Percentiles rank a stretch among this genome's conserved stretches.
These are phyloP conservation scores for Candoia aspera DNA, from an alignment of 2,113 vertebrate species.

Conservation along the genomic window DNA sequence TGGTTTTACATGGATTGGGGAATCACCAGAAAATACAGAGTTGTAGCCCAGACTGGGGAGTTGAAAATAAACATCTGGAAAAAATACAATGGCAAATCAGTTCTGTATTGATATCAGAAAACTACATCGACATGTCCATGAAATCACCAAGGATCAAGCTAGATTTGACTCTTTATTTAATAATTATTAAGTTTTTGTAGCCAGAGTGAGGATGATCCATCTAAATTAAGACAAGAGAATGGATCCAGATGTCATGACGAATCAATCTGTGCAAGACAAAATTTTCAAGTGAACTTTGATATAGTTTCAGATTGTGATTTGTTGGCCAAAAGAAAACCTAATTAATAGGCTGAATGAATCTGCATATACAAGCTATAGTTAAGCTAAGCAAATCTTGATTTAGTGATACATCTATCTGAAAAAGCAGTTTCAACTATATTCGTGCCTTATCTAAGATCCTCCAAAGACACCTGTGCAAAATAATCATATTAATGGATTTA, in stretches of 20 bases:
- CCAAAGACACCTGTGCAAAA: constrained; percentile 54
- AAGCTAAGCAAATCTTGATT: neutral
- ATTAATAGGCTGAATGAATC: neutral
- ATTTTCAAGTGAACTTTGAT: neutral
- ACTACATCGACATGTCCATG: no score
- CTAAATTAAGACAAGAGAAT: neutral
- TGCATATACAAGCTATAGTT: neutral
- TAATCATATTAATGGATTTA: constrained; percentile 50
- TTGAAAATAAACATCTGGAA: no score
- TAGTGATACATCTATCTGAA: neutral
- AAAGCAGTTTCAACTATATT: neutral
- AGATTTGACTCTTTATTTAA: neutral
- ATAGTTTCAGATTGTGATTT: neutral
- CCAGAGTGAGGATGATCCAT: neutral
- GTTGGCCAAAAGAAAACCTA: neutral
- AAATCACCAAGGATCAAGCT: neutral
- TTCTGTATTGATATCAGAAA: no score
- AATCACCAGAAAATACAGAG: no score
- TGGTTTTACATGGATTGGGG: no score
- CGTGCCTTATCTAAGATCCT: neutral
- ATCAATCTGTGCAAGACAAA: neutral
- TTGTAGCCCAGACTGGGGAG: no score
- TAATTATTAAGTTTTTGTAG: neutral
- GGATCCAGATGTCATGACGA: neutral
- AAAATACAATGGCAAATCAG: no score